phyloP scores from a whole-genome alignment of 2,797 vertebrate species.

The Erethizon dorsatum region DNA sequence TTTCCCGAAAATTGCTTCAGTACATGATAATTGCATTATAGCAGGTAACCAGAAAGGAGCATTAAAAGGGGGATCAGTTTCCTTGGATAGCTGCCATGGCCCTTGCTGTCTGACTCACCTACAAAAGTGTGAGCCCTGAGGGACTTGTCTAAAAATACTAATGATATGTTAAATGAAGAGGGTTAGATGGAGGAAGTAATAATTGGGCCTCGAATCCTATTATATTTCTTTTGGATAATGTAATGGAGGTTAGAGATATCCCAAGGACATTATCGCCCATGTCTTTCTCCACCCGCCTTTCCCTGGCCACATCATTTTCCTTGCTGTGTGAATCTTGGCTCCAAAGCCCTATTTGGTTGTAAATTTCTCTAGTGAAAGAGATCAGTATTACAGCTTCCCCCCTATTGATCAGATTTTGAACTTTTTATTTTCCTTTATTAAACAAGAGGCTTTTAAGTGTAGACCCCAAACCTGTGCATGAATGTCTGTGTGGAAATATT shows the following conservation, averaged over 20 bases:
- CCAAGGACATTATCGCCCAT: slow-evolving; percentile 88
- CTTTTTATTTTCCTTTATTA: slow-evolving; percentile 42
- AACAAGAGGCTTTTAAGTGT: slow-evolving; percentile 69
- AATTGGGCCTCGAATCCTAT: slow-evolving; percentile 87
- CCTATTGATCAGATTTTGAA: slow-evolving; percentile 46
- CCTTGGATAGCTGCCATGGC: slow-evolving; percentile 80
- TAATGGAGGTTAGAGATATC: slow-evolving; percentile 88
- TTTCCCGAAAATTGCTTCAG: slow-evolving; percentile 87
- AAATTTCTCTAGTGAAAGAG: slow-evolving; percentile 73
- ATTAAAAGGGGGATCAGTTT: slow-evolving; percentile 83
- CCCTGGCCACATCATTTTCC: slow-evolving; percentile 60
- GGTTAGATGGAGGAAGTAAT: slow-evolving; percentile 84
- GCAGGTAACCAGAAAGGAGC: slow-evolving; percentile 85
- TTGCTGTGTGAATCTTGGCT: slow-evolving; percentile 56
- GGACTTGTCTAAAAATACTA: slow-evolving; percentile 86
- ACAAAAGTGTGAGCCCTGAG: slow-evolving; percentile 72
- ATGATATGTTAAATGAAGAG: slow-evolving; percentile 85
- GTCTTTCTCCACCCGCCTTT: background rate
- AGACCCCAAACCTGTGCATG: slow-evolving; percentile 15
- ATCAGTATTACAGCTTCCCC: background rate
- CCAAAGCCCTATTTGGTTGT: slow-evolving; percentile 59
- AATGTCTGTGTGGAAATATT: slow-evolving; percentile 33
- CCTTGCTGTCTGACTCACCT: slow-evolving; percentile 83
- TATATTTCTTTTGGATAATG: slow-evolving; percentile 89
- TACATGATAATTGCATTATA: slow-evolving; percentile 87